Evolutionary conservation across 2,888 invertebrate species (phyloP), one percentile per base, ranked within the genome.

Genomic region (Phengaris arion): DNA sequence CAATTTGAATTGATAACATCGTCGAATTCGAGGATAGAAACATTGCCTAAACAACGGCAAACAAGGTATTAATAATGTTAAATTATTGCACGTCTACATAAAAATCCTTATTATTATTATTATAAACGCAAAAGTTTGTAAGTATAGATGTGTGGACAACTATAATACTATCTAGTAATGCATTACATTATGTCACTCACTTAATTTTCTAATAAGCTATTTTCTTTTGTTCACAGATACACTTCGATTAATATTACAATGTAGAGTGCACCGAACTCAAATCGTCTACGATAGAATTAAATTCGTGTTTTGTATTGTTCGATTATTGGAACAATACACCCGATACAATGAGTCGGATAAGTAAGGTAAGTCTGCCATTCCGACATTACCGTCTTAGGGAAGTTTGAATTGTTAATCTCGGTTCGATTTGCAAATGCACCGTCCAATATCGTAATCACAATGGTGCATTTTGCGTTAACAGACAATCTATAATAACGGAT

Each of bases 351-450:
- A 74, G 77, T 78, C 78, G 75, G 78, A 81, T 80, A 79, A 80
- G 77, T 77, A 78, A 77, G 77, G 76, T 35, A 79, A 77, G 77
- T 73, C 78, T 74, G 79, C 76, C 79, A 79, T 80, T 83, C 81
- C 80, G 81, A 85, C 86, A 87, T 86, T 85, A 86, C 83, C 84
- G 84, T 87, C 85, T 86, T 84, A 82, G 83, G 84, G 79, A 87
- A 89, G 87, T 90, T 89, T 83, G 83, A 85, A 88, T 85, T 87
- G 89, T 89, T 91, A 90, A 92, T 92, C 92, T 88, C 80, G 83
- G 88, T 91, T 90, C 89, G 88, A 92, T 89, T 92, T 86, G 84
- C 85, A 88, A 91, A 87, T 87, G 86, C 85, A 83, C 85, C 85
- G 86, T 82, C 84, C 83, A 79, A 78, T 80, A 78, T 83, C 82